These are phyloP conservation scores for Eleginops maclovinus DNA, from an alignment of 2,113 vertebrate species.

Conservation along the genomic window DNA sequence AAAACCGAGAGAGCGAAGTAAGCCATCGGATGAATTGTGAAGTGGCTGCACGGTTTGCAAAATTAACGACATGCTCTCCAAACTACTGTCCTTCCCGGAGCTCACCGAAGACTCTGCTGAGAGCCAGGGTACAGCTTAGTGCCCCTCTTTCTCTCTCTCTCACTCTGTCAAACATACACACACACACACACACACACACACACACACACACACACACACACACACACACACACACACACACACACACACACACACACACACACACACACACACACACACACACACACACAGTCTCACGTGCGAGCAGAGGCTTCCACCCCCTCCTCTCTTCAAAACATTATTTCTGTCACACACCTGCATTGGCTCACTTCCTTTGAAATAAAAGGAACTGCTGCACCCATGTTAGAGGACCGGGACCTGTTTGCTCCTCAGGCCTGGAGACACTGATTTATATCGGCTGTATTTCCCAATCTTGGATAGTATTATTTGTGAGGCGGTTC, in stretches of 20 bases:
- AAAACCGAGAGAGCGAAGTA: not conserved
- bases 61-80: conserved; percentile 5
- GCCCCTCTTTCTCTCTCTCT: not conserved
- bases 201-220: too few species aligned
- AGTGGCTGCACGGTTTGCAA: not conserved
- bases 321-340: too few species aligned
- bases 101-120: not conserved
- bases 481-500: too few species aligned
- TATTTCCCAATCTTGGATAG: not conserved
- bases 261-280: too few species aligned
- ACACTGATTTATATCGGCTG: not conserved
- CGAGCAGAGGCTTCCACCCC: not conserved
- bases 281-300: not conserved
- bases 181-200: not conserved
- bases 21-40: not conserved
- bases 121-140: not conserved
- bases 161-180: not conserved
- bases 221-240: not conserved
- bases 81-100: not conserved
- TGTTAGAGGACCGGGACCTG: not conserved
- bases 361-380: not conserved
- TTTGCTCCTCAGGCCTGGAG: not conserved
- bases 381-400: not conserved
- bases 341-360: not conserved
- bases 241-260: not conserved